Evolutionary conservation across 2,888 invertebrate species (phyloP), one percentile per base, ranked within the genome.

Genomic region (Pemphredon lugubris): DNA sequence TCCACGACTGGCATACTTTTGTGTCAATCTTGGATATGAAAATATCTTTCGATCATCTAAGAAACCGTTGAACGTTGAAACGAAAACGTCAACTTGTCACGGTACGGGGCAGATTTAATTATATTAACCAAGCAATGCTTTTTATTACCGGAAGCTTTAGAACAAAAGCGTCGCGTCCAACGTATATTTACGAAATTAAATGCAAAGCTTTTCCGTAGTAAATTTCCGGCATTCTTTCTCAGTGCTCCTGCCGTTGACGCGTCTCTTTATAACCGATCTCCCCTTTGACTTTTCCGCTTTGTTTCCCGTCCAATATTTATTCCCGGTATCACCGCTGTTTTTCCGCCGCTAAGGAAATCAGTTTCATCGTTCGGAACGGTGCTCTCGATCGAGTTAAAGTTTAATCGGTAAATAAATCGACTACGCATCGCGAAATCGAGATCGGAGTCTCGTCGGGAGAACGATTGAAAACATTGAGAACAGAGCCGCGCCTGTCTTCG

Each of bases 81-180:
- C n/a, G n/a, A n/a, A n/a, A n/a, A n/a, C n/a, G n/a, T n/a, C n/a
- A n/a, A n/a, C n/a, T n/a, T n/a, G n/a, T n/a, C n/a, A n/a, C n/a
- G 11, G 26, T n/a, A 13, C 45, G 14, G 44, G 2, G n/a, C 14
- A 54, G 48, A 60, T 59, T 59, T 50, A 30, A 55, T 68, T 70
- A 68, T 39, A 34, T 44, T 68, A 32, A 34, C 21, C 21, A 9
- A 30, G 6, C 16, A 21, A n/a, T 32, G 6, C 11, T 20, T 30
- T 58, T 16, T 13, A n/a, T 18, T 9, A 11, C 23, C 26, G 23
- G 4, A 4, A 18, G 45, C 37, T 34, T 63, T 37, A 14, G 32
- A 14, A 47, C 18, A 21, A 44, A 47, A 58, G 45, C 32, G 23
- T 13, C 26, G 37, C 57, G 54, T 6, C 6, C 30, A 9, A 2